Evolutionary conservation across 2,888 invertebrate genomes (phyloP).

Genomic region (Blera fallax): DNA sequence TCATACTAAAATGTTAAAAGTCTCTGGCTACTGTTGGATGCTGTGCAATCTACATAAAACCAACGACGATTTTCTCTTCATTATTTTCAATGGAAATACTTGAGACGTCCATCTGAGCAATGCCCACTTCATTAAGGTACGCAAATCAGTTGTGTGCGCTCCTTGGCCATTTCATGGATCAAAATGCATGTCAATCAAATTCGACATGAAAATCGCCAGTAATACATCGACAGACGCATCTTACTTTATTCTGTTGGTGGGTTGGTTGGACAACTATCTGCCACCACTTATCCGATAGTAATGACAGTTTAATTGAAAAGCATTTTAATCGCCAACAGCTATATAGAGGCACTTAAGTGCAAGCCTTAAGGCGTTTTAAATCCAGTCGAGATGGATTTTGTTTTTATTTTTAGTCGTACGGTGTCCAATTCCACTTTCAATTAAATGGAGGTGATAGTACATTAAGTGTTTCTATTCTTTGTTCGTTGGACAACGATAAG

Average conservation of each 20-base stretch:
- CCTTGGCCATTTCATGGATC: constrained; percentile 24
- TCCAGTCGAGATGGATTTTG: not conserved
- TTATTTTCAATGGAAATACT: too few species aligned
- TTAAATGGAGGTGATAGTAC: constrained; percentile 37
- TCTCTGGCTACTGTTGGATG: too few species aligned
- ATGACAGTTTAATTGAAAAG: constrained; percentile 71
- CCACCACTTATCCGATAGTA: constrained; percentile 60
- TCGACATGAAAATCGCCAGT: constrained; percentile 26
- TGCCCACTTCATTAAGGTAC: too few species aligned
- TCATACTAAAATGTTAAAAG: too few species aligned
- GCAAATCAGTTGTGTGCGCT: not conserved
- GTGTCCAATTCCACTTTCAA: constrained; percentile 36
- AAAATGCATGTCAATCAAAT: constrained; percentile 62
- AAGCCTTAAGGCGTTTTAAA: constrained; percentile 16
- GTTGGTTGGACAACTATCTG: constrained; percentile 14
- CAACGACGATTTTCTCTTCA: too few species aligned
- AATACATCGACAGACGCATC: constrained; percentile 57
- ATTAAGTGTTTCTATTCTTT: constrained; percentile 12
- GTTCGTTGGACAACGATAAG: not conserved
- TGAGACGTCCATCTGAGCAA: not conserved
- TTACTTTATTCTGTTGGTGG: constrained; percentile 12
- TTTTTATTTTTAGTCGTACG: constrained; percentile 13
- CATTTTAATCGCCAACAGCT: constrained; percentile 52
- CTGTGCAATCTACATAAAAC: too few species aligned
- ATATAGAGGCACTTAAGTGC: constrained; percentile 49